Conservation (phyloP, 2,888 invertebrate species). For the Noctua comes region DNA sequence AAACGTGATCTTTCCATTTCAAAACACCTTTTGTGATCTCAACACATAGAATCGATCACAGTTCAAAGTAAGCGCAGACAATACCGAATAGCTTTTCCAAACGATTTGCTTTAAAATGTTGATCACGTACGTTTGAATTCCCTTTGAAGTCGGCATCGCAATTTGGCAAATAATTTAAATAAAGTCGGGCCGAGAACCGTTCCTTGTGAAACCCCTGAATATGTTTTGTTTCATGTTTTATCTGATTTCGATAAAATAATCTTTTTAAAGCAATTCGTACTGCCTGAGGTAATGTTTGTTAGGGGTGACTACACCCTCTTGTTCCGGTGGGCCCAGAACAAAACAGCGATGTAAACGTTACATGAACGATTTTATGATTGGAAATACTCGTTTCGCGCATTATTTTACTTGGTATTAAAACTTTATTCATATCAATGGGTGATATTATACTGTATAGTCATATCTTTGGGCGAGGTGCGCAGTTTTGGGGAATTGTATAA, state of each 20-base stretch:
- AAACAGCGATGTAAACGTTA: not conserved
- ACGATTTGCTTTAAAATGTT: conserved; percentile 75
- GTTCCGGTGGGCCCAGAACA: not conserved
- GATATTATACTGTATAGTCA: not conserved
- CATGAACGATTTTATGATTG: not conserved
- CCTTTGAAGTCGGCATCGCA: conserved; percentile 75
- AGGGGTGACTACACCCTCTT: conserved; percentile 21
- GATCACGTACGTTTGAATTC: conserved; percentile 74
- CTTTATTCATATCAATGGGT: not conserved
- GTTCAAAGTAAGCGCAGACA: conserved; percentile 64
- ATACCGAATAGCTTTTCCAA: conserved; percentile 71
- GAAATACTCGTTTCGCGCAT: not conserved
- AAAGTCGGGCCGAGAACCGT: conserved; percentile 61
- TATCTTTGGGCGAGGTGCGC: not conserved
- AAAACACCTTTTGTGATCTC: conserved; percentile 60
- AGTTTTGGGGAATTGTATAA: not conserved
- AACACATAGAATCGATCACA: conserved; percentile 60
- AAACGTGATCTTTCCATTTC: conserved; percentile 52
- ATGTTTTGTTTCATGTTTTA: conserved; percentile 55
- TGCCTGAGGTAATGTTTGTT: conserved; percentile 35
- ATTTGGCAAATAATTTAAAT: conserved; percentile 79
- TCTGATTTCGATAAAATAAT: conserved; percentile 54
- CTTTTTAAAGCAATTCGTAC: conserved; percentile 43
- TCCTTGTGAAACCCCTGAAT: conserved; percentile 58
- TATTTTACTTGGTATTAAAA: not conserved